Percentiles rank a stretch among this genome's conserved stretches.
Evolutionary conservation across 2,797 vertebrate species (phyloP).

Genomic region (Schizopygopsis pylzovi): DNA sequence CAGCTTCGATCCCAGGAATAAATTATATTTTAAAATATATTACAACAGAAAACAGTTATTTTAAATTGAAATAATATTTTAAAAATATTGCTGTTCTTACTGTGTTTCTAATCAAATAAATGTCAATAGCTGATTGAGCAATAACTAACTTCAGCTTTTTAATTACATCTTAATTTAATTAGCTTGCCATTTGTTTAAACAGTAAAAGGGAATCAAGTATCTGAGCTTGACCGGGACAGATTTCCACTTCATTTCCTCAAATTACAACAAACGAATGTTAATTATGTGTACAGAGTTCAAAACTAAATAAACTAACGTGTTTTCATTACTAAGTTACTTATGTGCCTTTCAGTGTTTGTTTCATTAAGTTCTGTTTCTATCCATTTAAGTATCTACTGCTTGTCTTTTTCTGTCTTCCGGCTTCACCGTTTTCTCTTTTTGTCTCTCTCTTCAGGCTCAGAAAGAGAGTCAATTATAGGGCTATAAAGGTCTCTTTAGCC

Average conservation of each 20-base stretch:
- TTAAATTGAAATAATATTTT: not conserved
- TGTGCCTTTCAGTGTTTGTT: not conserved
- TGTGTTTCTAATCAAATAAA: not conserved
- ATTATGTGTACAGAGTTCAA: not conserved
- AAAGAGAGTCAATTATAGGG: constrained; percentile 78
- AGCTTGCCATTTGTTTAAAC: not conserved
- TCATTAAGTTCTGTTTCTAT: not conserved
- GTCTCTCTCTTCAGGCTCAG: constrained; percentile 46
- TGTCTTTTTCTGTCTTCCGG: constrained; percentile 57
- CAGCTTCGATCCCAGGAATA: not conserved
- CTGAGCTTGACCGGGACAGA: not conserved
- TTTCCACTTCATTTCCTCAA: not conserved
- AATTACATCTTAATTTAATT: not conserved
- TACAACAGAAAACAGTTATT: not conserved
- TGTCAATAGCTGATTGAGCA: not conserved
- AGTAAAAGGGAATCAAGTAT: not conserved
- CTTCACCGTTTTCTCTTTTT: constrained; percentile 72
- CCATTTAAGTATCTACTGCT: not conserved
- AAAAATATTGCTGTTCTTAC: not conserved
- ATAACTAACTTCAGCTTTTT: not conserved
- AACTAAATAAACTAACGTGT: constrained; percentile 8
- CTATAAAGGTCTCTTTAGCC: constrained; percentile 81
- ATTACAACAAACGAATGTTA: not conserved
- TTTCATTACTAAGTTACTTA: not conserved
- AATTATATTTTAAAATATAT: not conserved